A percentile compares a stretch with the other conserved stretches of the same genome.
These are phyloP conservation scores for Strix occidentalis DNA, from an alignment of 2,797 vertebrate species.

Conservation along the genomic window DNA sequence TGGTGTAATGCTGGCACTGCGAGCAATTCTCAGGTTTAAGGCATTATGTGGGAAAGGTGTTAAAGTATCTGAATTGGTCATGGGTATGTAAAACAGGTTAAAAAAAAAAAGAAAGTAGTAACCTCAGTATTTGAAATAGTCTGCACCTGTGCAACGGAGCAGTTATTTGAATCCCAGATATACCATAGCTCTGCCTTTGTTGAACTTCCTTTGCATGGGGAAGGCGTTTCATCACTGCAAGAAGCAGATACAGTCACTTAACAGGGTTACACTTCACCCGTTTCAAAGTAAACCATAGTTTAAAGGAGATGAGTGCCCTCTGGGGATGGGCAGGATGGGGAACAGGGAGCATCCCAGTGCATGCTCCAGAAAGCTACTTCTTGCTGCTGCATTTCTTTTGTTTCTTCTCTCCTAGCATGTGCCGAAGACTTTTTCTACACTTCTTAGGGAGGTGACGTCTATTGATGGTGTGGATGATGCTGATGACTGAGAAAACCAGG, in stretches of 20 bases:
- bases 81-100: background rate
- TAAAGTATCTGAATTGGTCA: background rate
- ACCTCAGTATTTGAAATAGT: background rate
- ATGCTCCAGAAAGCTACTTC: accelerated
- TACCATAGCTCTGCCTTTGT: background rate
- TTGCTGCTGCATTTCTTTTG: background rate
- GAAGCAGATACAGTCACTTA: background rate
- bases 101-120: background rate
- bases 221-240: background rate
- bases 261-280: background rate
- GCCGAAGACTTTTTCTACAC: slow-evolving; percentile 90
- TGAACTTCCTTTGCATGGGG: background rate
- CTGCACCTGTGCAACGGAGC: background rate
- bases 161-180: background rate
- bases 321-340: too few species aligned
- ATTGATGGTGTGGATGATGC: slow-evolving; percentile 89
- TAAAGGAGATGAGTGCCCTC: background rate
- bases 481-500: slow-evolving; percentile 86
- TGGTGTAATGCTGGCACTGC: background rate
- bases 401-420: slow-evolving; percentile 71
- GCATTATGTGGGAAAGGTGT: background rate
- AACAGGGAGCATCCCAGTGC: background rate
- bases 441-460: slow-evolving; percentile 84
- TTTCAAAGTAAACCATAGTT: background rate
- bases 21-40: background rate